Conservation (phyloP, 2,888 invertebrate species). For the Trissolcus japonicus region DNA sequence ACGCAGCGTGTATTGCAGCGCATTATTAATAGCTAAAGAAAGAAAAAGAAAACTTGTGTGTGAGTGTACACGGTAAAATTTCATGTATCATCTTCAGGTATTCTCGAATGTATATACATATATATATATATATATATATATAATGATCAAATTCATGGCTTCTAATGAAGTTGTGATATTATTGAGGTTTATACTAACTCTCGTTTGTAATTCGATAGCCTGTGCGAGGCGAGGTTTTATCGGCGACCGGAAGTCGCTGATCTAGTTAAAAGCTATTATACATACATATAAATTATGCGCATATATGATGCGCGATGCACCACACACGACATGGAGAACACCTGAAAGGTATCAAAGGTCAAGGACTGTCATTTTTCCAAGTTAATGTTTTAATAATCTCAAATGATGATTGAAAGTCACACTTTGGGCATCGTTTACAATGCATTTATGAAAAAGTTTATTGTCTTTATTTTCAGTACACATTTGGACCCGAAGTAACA, state of each 20-base stretch:
- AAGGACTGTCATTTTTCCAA: conserved; percentile 52
- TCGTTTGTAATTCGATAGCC: conserved; percentile 56
- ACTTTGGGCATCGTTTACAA: conserved; percentile 25
- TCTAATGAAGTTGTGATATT: conserved; percentile 55
- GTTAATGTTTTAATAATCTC: conserved; percentile 20
- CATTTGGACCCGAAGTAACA: too few relatives aligned
- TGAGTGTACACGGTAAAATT: conserved; percentile 29
- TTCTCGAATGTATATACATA: conserved; percentile 37
- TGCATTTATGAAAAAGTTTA: neutral
- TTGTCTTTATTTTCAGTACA: too few relatives aligned
- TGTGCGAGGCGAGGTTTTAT: conserved; percentile 53
- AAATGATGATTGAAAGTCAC: conserved; percentile 29
- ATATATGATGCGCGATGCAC: conserved; percentile 52
- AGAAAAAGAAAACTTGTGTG: conserved; percentile 35
- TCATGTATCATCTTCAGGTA: conserved; percentile 51
- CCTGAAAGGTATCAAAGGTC: conserved; percentile 58
- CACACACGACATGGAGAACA: conserved; percentile 51
- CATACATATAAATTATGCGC: conserved; percentile 56
- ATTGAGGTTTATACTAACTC: conserved; percentile 56
- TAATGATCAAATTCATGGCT: conserved; percentile 50
- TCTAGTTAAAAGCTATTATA: conserved; percentile 58
- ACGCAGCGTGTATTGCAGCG: conserved; percentile 6
- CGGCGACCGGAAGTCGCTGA: conserved; percentile 57
- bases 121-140: conserved; percentile 31
- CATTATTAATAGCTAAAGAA: conserved; percentile 33